Percentiles rank a stretch among this genome's conserved stretches.
Evolutionary conservation across 1,140 invertebrate genomes (phyloP).

Genomic region (Nixonia krombeini): DNA sequence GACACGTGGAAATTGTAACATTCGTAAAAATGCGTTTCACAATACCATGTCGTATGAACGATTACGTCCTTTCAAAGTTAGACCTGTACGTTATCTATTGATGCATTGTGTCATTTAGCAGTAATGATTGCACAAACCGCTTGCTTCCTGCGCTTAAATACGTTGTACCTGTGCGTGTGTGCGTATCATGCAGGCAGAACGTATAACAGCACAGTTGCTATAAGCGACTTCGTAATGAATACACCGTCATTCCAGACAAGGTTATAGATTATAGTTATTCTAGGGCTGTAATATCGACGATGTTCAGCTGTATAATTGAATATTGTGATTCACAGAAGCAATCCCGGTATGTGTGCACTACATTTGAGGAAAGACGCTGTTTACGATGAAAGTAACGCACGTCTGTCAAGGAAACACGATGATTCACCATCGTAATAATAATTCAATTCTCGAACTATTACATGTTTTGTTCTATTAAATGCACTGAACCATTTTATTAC

Average conservation of each 20-base stretch:
- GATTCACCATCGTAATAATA: too few relatives aligned
- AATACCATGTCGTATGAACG: background rate
- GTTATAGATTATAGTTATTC: conserved; percentile 4
- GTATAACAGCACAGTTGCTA: background rate
- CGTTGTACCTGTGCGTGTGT: background rate
- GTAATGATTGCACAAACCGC: conserved; percentile 10
- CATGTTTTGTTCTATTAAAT: too few relatives aligned
- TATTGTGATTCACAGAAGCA: background rate
- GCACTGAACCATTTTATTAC: too few relatives aligned
- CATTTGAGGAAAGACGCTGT: too few relatives aligned
- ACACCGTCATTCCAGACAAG: conserved; percentile 4
- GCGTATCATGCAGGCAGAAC: background rate
- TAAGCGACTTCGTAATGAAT: conserved; percentile 10
- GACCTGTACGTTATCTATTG: background rate
- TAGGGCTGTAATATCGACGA: conserved; percentile 4
- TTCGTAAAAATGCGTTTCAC: background rate
- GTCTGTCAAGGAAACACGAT: too few relatives aligned
- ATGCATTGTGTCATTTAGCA: conserved; percentile 7
- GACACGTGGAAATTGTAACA: background rate
- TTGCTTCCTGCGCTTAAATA: conserved; percentile 8
- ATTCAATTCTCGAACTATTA: too few relatives aligned
- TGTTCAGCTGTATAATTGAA: background rate
- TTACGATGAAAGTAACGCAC: too few relatives aligned
- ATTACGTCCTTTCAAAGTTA: background rate
- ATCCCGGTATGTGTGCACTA: conserved; percentile 3